Evolutionary conservation across 2,888 invertebrate genomes (phyloP), one percentile per base, ranked within the genome.

Genomic region (Drosophila antonietae): DNA sequence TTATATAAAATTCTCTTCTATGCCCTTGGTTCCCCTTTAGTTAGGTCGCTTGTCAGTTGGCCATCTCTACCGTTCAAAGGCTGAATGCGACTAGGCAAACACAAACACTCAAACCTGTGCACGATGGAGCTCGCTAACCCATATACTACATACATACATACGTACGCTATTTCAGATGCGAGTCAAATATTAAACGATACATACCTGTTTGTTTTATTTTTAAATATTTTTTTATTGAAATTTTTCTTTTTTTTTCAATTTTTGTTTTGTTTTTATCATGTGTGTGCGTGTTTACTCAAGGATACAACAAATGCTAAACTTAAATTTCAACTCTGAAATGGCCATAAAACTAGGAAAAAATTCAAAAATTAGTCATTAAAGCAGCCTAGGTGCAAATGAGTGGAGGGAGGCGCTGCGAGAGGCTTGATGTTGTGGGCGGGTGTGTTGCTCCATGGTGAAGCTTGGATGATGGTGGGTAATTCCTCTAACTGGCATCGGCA

Each of bases 401-500:
- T 78, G 81, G 68, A 35, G 35, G 51, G 51, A 18, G 51, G 53
- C 12, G 53, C 37, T 23, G n/a, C 55, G 39, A 52, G 55, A 49
- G 55, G 64, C 75, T 71, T 53, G 41, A 57, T 39, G 65, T 57
- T 68, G 43, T 63, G 69, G 69, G 77, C 77, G 63, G 69, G 78
- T 65, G 74, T 65, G 49, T 20, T 73, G 51, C 33, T 55, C 64
- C 10, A 23, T 10, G 71, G 10, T 39, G 18, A 39, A 58, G n/a
- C 23, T 15, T 39, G 23, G 39, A 15, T 49, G 20, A 33, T 23
- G 53, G 37, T 47, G 18, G 43, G 44, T n/a, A 7, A 12, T 6
- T 33, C 10, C 46, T 56, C 81, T 92, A 92, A 62, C 91, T 91
- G 73, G 90, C 91, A 81, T 93, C 93, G 58, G 93, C 86, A 70